Percentiles rank a stretch among this genome's conserved stretches.
phyloP scores from a whole-genome alignment of 2,113 vertebrate species.

The Fukomys damarensis region DNA sequence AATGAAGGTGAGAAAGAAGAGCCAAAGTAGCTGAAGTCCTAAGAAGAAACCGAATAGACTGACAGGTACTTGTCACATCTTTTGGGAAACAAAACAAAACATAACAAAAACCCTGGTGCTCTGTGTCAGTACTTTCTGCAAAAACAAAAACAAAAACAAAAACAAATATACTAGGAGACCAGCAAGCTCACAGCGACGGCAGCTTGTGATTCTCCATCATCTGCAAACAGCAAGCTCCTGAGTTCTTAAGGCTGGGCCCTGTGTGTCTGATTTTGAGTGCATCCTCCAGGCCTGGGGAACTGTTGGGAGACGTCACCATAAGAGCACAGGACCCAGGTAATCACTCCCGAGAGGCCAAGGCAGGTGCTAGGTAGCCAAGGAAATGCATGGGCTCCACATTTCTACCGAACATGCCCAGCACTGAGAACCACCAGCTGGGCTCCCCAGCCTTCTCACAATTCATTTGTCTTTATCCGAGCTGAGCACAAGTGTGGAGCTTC shows the following conservation, averaged over 20 bases:
- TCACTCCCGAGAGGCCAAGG: not conserved
- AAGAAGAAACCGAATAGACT: not conserved
- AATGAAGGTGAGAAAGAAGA: not conserved
- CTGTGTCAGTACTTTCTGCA: not conserved
- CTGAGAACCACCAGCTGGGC: not conserved
- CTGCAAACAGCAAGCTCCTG: not conserved
- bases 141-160: too few relatives aligned
- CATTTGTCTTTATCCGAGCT: not conserved
- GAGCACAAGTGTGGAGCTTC: not conserved
- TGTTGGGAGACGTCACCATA: not conserved
- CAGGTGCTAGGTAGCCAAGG: not conserved
- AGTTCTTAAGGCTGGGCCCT: not conserved
- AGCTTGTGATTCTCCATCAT: not conserved
- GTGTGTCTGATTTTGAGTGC: not conserved
- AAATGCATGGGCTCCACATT: not conserved
- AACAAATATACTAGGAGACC: not conserved
- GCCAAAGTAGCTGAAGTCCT: not conserved
- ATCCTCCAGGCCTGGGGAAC: not conserved
- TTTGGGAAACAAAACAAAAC: too few relatives aligned
- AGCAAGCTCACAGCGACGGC: not conserved
- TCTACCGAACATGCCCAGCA: not conserved
- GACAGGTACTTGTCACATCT: not conserved
- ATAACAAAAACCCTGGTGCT: not conserved
- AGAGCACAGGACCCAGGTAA: not conserved
- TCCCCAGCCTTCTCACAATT: not conserved